Percentiles rank a stretch among this genome's conserved stretches.
Conservation (phyloP, 2,888 invertebrate genomes). For the Tetragonisca angustula region DNA sequence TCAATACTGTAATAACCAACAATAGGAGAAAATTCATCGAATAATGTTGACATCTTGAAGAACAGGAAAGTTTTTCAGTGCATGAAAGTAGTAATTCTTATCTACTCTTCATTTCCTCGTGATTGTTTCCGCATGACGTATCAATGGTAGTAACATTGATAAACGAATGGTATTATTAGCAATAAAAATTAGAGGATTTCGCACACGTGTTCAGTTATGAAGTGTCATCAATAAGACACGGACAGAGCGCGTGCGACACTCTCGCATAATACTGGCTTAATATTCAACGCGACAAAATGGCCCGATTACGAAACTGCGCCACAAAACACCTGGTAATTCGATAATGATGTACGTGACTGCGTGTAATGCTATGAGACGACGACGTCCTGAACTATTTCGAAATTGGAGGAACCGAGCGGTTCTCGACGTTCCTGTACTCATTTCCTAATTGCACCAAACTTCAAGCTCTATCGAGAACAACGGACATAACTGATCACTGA, state of each 20-base stretch:
- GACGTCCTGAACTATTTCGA: constrained; percentile 56
- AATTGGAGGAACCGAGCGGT: constrained; percentile 44
- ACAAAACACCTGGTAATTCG: constrained; percentile 73
- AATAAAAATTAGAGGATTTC: constrained; percentile 2
- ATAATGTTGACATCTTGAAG: background rate
- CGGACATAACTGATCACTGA: background rate
- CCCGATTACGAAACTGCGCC: constrained; percentile 73
- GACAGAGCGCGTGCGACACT: constrained; percentile 46
- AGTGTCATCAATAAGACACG: constrained; percentile 32
- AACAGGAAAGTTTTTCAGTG: too few relatives aligned
- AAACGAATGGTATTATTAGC: background rate
- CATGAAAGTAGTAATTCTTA: background rate
- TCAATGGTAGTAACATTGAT: background rate
- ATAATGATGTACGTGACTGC: constrained; percentile 69
- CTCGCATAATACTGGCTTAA: constrained; percentile 73
- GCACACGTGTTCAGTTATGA: background rate
- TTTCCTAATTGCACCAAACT: background rate
- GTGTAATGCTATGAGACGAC: constrained; percentile 41
- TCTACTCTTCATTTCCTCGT: background rate
- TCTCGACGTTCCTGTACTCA: background rate
- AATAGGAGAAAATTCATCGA: background rate
- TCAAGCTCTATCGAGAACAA: background rate
- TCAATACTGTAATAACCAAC: background rate
- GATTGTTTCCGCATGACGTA: background rate
- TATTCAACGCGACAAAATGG: constrained; percentile 73